These are phyloP conservation scores for Oceanodroma leucorhoa DNA, from an alignment of 2,797 vertebrate genomes.

Conservation along the genomic window DNA sequence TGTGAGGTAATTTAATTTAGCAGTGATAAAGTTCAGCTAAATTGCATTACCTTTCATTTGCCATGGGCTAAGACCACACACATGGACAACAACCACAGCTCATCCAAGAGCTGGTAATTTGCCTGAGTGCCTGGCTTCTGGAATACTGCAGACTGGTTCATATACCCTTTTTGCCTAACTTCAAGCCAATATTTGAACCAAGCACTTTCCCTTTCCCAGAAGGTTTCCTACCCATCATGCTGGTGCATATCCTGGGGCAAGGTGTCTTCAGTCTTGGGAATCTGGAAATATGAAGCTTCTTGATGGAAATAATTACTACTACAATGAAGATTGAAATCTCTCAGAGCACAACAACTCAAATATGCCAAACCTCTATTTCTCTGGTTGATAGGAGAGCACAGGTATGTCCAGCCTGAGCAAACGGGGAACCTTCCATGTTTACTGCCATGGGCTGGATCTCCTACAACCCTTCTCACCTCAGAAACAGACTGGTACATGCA, in stretches of 20 bases:
- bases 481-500: not conserved
- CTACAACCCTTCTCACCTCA: not conserved
- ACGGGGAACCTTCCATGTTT: not conserved
- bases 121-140: not conserved
- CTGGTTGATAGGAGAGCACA: not conserved
- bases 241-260: not conserved
- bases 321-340: not conserved
- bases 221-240: not conserved
- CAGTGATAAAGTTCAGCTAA: not conserved
- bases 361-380: not conserved
- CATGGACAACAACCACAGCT: not conserved
- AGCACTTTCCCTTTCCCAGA: not conserved
- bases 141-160: not conserved
- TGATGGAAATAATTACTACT: not conserved
- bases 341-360: not conserved
- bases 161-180: not conserved
- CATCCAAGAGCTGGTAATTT: not conserved
- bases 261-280: not conserved
- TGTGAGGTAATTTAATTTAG: not conserved
- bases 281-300: not conserved
- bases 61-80: conserved; percentile 12
- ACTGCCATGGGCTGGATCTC: not conserved
- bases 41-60: not conserved
- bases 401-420: not conserved
- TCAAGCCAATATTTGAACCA: not conserved